Conservation (phyloP, 2,797 vertebrate genomes). For the Podargus strigoides region DNA sequence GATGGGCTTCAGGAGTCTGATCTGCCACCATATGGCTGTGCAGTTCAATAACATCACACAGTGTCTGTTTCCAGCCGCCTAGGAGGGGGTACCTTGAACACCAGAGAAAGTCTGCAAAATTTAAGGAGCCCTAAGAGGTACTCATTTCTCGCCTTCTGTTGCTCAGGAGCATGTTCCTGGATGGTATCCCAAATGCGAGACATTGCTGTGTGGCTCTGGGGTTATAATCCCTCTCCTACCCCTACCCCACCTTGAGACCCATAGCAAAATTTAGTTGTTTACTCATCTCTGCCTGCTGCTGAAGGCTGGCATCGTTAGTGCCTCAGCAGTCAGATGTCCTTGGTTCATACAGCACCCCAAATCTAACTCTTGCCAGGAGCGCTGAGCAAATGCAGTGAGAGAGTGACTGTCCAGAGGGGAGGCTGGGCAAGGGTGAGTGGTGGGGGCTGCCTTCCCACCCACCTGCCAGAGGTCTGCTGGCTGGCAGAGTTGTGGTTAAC, state of each 20-base stretch:
- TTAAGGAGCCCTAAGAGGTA: neutral
- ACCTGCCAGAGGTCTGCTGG: fast-evolving
- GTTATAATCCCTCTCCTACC: neutral
- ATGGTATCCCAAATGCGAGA: neutral
- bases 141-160: neutral
- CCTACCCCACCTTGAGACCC: neutral
- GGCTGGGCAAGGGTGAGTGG: neutral
- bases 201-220: neutral
- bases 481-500: neutral
- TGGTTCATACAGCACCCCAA: neutral
- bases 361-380: neutral
- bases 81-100: neutral
- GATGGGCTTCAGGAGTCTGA: neutral
- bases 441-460: neutral
- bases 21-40: neutral
- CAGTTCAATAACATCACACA: fast-evolving
- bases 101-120: neutral
- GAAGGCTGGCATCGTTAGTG: neutral
- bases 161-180: neutral
- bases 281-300: neutral
- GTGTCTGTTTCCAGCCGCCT: neutral
- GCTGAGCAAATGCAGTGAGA: neutral
- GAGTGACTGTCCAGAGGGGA: neutral
- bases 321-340: neutral
- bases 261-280: neutral